These are phyloP conservation scores for Steatocranus sp. DNA, from an alignment of 2,797 vertebrate genomes.

Conservation along the genomic window DNA sequence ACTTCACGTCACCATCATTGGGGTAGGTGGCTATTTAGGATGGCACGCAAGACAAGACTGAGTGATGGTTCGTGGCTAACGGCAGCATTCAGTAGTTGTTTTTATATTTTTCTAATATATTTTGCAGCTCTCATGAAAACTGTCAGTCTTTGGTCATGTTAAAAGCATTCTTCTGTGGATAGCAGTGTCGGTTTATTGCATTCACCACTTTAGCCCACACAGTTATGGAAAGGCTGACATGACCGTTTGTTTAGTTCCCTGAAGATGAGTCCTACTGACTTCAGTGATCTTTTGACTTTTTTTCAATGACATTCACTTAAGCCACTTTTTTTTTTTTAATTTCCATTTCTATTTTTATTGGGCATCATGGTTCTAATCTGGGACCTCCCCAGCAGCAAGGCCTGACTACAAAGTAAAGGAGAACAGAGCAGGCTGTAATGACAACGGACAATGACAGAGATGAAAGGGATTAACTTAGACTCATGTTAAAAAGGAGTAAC, in stretches of 20 bases:
- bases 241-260: not conserved
- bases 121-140: not conserved
- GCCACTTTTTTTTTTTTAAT: rapidly evolving
- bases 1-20: not conserved
- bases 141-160: not conserved
- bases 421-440: not conserved
- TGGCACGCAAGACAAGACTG: not conserved
- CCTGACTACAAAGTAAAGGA: not conserved
- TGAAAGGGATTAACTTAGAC: not conserved
- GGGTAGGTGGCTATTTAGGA: not conserved
- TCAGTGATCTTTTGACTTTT: not conserved
- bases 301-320: not conserved
- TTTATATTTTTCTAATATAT: not conserved
- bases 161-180: not conserved
- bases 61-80: not conserved
- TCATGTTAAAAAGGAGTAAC: not conserved
- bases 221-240: not conserved
- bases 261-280: not conserved
- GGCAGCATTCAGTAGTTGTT: not conserved
- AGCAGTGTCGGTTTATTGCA: not conserved
- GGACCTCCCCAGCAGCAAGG: not conserved
- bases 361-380: not conserved
- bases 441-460: not conserved
- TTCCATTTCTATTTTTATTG: not conserved
- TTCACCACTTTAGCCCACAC: not conserved